phyloP scores from a whole-genome alignment of 2,888 invertebrate genomes.

The Dascillus cervinus region DNA sequence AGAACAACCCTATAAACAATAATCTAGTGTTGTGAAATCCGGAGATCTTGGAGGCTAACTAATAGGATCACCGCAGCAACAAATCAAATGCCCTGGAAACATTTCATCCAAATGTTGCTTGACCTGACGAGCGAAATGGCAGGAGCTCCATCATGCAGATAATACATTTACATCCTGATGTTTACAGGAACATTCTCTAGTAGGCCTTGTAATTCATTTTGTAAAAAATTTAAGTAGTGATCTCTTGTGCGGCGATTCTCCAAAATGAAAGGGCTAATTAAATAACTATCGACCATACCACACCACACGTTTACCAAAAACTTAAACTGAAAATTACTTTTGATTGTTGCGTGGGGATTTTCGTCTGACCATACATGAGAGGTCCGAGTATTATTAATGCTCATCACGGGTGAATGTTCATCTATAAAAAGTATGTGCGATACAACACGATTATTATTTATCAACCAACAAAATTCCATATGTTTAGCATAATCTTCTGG shows the following conservation, averaged over 20 bases:
- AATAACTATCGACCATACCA: constrained; percentile 9
- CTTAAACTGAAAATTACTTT: constrained; percentile 6
- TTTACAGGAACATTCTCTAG: constrained; percentile 10
- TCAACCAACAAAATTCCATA: no score
- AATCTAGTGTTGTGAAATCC: no score
- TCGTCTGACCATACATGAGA: constrained; percentile 4
- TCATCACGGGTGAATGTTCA: no score
- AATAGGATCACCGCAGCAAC: no score
- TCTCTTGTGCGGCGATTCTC: constrained; percentile 15
- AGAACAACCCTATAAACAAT: no score
- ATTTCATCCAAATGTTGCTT: constrained; percentile 7
- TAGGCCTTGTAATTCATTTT: constrained; percentile 10
- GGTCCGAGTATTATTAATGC: constrained; percentile 3
- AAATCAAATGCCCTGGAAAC: constrained; percentile 5
- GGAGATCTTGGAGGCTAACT: no score
- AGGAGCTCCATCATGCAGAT: constrained; percentile 7
- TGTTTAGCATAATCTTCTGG: no score
- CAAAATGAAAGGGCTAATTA: no score
- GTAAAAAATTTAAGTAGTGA: constrained; percentile 13
- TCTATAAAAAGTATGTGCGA: no score
- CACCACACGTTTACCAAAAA: constrained; percentile 7
- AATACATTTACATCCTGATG: constrained; percentile 3
- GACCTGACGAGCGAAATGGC: constrained; percentile 4
- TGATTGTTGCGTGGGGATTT: constrained; percentile 5
- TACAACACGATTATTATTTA: no score